These are phyloP conservation scores for Scrobipalpa atriplicella DNA, from an alignment of 2,888 invertebrate genomes.

Conservation along the genomic window DNA sequence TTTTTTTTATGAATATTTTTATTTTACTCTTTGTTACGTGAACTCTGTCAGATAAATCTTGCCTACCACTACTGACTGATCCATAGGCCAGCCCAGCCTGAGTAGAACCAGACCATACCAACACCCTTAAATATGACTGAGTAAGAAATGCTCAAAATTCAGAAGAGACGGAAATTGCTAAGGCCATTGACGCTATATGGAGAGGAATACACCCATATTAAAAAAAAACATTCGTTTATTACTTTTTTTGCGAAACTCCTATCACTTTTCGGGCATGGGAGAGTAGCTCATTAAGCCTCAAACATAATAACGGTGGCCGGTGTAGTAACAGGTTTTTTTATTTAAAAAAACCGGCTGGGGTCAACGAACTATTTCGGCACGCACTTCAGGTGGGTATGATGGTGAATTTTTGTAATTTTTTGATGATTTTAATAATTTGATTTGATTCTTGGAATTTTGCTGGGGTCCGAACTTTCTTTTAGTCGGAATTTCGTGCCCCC, in stretches of 20 bases:
- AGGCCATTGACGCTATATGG: too few species aligned
- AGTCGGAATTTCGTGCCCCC: neutral
- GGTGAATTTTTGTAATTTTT: neutral
- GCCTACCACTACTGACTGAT: too few species aligned
- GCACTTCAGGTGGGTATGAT: constrained; percentile 29
- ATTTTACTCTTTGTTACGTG: too few species aligned
- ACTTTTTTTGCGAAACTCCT: constrained; percentile 17
- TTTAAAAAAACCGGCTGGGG: constrained; percentile 55
- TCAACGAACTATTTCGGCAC: constrained; percentile 62
- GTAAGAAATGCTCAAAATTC: too few species aligned
- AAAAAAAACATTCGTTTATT: neutral
- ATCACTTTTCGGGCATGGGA: constrained; percentile 24
- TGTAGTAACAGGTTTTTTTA: constrained; percentile 38
- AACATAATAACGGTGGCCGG: constrained; percentile 27
- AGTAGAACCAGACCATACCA: too few species aligned
- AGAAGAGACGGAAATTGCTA: too few species aligned
- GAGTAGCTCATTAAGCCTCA: constrained; percentile 21
- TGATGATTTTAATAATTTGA: neutral
- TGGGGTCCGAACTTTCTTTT: too few species aligned
- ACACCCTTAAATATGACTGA: too few species aligned
- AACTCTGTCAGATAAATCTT: too few species aligned
- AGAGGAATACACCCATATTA: neutral
- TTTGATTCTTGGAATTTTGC: neutral
- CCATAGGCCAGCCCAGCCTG: too few species aligned
- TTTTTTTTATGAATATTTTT: too few species aligned